phyloP scores from a whole-genome alignment of 2,113 vertebrate genomes.

The Martes martes region DNA sequence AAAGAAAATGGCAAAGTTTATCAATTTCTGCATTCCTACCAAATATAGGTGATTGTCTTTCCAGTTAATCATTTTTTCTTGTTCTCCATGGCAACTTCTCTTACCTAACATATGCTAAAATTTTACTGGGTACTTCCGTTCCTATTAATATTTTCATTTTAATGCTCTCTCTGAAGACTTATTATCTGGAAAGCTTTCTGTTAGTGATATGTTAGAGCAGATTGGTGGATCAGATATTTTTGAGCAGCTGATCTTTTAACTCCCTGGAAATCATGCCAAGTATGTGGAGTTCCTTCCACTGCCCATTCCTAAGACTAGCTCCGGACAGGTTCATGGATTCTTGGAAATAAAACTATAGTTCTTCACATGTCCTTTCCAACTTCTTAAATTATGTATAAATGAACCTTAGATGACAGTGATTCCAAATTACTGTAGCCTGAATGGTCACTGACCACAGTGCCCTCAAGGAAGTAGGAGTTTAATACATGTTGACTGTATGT shows the following conservation, averaged over 20 bases:
- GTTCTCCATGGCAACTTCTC: not conserved
- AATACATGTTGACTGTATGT: not conserved
- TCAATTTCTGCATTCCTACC: not conserved
- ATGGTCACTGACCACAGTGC: not conserved
- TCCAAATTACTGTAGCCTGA: not conserved
- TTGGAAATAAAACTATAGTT: not conserved
- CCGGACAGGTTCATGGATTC: not conserved
- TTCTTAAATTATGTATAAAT: not conserved
- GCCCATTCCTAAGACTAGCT: not conserved
- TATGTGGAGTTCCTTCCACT: not conserved
- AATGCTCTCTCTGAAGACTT: not conserved
- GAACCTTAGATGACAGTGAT: not conserved
- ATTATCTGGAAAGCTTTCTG: not conserved
- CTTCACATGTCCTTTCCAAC: not conserved
- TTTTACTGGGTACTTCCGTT: not conserved
- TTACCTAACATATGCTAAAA: not conserved
- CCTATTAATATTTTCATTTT: conserved; percentile 2
- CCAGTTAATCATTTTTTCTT: not conserved
- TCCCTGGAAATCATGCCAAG: not conserved
- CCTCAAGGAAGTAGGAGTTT: not conserved
- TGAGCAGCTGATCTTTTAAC: not conserved
- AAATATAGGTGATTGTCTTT: not conserved
- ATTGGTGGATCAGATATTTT: not conserved
- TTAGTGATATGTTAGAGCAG: not conserved
- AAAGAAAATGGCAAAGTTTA: not conserved